phyloP scores from a whole-genome alignment of 1,140 invertebrate species.

The Lutraria rhynchaena region DNA sequence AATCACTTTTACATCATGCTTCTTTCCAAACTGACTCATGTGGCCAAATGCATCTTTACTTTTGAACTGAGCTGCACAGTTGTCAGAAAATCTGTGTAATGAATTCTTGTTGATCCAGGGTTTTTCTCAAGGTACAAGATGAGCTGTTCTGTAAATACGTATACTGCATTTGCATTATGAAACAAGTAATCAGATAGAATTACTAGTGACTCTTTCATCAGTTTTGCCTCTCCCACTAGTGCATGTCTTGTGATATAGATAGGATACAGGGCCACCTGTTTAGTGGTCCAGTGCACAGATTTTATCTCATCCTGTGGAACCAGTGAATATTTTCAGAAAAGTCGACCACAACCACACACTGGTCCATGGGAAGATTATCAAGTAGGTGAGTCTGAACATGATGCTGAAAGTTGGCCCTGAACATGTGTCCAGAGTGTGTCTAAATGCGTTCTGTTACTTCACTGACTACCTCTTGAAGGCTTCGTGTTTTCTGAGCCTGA shows the following conservation, averaged over 20 bases:
- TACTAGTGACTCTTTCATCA: slow-evolving; percentile 31
- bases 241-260: slow-evolving; percentile 32
- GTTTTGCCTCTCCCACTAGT: slow-evolving; percentile 17
- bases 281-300: slow-evolving; percentile 34
- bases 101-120: slow-evolving; percentile 2
- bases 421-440: slow-evolving; percentile 23
- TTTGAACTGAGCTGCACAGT: slow-evolving; percentile 49
- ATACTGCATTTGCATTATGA: slow-evolving; percentile 36
- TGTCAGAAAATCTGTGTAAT: slow-evolving; percentile 49
- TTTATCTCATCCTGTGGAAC: slow-evolving; percentile 51
- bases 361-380: slow-evolving; percentile 11
- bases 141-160: slow-evolving; percentile 19
- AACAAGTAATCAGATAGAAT: slow-evolving; percentile 41
- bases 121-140: slow-evolving; percentile 30
- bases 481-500: slow-evolving; percentile 13
- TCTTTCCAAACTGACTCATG: background rate
- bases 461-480: background rate
- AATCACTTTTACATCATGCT: slow-evolving; percentile 6
- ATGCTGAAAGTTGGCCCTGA: slow-evolving; percentile 36
- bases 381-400: slow-evolving; percentile 19
- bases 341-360: slow-evolving; percentile 43
- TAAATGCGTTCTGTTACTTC: background rate
- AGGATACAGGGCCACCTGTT: slow-evolving; percentile 53
- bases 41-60: slow-evolving; percentile 40
- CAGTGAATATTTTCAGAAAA: slow-evolving; percentile 41